Conservation (phyloP, 2,797 vertebrate genomes). For the Lithobates sylvaticus region DNA sequence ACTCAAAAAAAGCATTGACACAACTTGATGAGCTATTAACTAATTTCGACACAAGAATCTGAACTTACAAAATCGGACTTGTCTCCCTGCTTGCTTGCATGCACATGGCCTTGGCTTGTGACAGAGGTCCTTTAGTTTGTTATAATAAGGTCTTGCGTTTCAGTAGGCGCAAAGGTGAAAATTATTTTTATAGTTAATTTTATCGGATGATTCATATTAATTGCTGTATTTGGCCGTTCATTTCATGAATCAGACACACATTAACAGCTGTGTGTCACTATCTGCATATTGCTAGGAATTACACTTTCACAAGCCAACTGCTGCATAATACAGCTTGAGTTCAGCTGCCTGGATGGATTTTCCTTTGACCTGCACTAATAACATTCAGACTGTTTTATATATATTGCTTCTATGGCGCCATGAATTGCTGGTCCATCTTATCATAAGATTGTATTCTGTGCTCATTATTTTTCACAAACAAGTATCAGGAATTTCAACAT, state of each 20-base stretch:
- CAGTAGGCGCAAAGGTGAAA: conserved; percentile 39
- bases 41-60: background rate
- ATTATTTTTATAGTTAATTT: conserved; percentile 35
- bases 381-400: background rate
- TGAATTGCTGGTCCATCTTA: background rate
- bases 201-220: conserved; percentile 53
- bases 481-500: background rate
- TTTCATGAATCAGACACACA: conserved; percentile 39
- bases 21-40: conserved; percentile 2
- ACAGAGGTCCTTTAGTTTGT: background rate
- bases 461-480: background rate
- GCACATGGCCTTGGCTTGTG: background rate
- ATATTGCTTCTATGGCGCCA: background rate
- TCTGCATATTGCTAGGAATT: conserved; percentile 19
- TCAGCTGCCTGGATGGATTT: background rate
- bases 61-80: conserved; percentile 1
- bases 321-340: conserved; percentile 1
- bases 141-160: background rate
- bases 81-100: background rate
- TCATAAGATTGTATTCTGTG: background rate
- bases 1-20: conserved; percentile 1
- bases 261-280: conserved; percentile 41
- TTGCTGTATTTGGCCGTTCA: conserved; percentile 29
- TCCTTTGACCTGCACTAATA: conserved; percentile 19
- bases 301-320: conserved; percentile 13